These are phyloP conservation scores for Protula sp. DNA, from an alignment of 2,888 invertebrate species.

Conservation along the genomic window DNA sequence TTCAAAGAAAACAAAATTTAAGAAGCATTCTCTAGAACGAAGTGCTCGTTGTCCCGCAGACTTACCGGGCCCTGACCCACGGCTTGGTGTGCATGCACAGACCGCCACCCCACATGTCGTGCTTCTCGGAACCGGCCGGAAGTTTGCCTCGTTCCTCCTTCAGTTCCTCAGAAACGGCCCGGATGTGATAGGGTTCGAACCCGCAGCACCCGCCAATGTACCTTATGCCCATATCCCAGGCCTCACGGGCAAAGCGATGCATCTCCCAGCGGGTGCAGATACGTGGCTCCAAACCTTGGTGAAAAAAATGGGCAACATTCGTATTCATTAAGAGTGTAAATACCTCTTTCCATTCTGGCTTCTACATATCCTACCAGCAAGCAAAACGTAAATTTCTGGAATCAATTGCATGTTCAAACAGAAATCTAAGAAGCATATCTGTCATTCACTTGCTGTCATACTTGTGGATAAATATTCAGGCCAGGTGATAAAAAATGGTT, in stretches of 20 bases:
- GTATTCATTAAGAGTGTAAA: slow-evolving; percentile 33
- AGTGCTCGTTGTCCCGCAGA: too few relatives aligned
- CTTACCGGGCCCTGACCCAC: slow-evolving; percentile 53
- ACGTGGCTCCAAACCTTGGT: slow-evolving; percentile 52
- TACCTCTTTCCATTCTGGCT: too few relatives aligned
- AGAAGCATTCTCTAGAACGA: too few relatives aligned
- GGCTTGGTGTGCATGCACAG: slow-evolving; percentile 54
- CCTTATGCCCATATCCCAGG: slow-evolving; percentile 50
- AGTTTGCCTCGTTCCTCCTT: slow-evolving; percentile 36
- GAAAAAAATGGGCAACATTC: too few relatives aligned
- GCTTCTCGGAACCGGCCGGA: slow-evolving; percentile 45
- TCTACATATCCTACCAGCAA: too few relatives aligned
- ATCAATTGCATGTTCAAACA: too few relatives aligned
- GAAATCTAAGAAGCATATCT: too few relatives aligned
- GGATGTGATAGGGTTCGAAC: slow-evolving; percentile 53
- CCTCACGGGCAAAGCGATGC: slow-evolving; percentile 50
- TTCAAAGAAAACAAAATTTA: too few relatives aligned
- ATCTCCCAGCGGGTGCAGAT: slow-evolving; percentile 53
- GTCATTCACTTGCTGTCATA: too few relatives aligned
- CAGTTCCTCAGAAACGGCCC: slow-evolving; percentile 53
- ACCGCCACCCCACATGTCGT: slow-evolving; percentile 51
- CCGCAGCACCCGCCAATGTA: slow-evolving; percentile 56
- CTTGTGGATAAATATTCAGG: too few relatives aligned
- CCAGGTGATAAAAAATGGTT: too few relatives aligned
- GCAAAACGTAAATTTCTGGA: too few relatives aligned